Conservation (phyloP, 2,113 vertebrate genomes). For the Poecile atricapillus region DNA sequence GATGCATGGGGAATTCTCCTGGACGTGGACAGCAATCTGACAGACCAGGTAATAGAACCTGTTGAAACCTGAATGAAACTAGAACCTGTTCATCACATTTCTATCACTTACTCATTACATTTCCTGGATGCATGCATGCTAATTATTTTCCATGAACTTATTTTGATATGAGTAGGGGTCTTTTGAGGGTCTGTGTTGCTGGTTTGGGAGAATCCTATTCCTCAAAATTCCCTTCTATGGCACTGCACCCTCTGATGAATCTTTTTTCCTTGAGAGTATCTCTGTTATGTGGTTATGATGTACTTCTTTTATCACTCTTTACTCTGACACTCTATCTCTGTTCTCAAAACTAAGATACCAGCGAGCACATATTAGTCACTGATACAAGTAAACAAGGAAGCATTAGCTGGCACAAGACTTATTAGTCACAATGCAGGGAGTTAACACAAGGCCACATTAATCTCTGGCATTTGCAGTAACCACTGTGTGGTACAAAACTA, state of each 20-base stretch:
- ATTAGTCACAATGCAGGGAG: background rate
- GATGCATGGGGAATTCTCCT: background rate
- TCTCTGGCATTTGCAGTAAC: background rate
- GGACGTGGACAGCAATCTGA: background rate
- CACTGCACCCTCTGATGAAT: background rate
- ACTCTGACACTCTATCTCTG: background rate
- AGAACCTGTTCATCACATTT: background rate
- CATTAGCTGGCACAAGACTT: background rate
- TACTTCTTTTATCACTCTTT: background rate
- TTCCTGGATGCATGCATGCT: background rate
- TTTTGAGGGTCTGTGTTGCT: background rate
- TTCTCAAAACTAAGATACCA: background rate
- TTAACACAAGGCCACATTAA: background rate
- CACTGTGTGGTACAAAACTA: background rate
- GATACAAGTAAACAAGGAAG: background rate
- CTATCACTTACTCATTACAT: background rate
- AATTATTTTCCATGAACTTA: background rate
- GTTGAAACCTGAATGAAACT: background rate
- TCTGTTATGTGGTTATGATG: background rate
- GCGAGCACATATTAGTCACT: background rate
- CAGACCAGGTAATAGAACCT: no score
- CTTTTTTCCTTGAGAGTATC: background rate
- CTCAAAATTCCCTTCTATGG: background rate
- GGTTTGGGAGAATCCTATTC: rapidly evolving
- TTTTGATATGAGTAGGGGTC: background rate